Evolutionary conservation across 2,797 vertebrate genomes (phyloP).

Genomic region (Florisuga fusca): DNA sequence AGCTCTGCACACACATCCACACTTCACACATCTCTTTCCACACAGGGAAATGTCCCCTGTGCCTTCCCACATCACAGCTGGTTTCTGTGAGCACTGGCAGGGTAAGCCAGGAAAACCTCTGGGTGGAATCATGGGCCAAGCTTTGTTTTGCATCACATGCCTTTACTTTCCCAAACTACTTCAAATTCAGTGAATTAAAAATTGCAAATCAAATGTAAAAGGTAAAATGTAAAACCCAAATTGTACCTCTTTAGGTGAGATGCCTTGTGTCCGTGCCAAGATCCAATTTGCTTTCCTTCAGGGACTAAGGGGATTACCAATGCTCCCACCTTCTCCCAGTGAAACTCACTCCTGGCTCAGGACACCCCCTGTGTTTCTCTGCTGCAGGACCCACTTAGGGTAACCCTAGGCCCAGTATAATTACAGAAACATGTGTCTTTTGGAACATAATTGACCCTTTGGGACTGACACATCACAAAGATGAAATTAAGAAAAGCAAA

Average conservation of each 20-base stretch:
- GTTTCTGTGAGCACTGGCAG: neutral
- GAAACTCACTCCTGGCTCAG: neutral
- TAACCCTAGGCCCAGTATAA: neutral
- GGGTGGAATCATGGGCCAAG: neutral
- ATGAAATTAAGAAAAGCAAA: conserved; percentile 1
- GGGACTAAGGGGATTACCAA: neutral
- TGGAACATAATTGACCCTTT: neutral
- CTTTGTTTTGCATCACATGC: neutral
- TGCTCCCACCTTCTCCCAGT: neutral
- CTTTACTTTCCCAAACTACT: neutral
- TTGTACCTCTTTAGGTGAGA: neutral
- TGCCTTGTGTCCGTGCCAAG: neutral
- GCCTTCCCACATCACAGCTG: neutral
- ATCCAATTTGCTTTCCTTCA: neutral
- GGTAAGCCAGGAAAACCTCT: neutral
- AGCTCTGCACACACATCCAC: neutral
- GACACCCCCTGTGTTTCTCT: neutral
- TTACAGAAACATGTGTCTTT: neutral
- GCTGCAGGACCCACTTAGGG: neutral
- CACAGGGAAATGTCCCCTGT: neutral
- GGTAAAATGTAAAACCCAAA: neutral
- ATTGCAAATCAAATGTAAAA: neutral
- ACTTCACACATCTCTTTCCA: neutral
- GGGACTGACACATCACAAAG: neutral
- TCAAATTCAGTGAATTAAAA: neutral